Conservation (phyloP, 2,113 vertebrate genomes). For the Nothobranchius furzeri region DNA sequence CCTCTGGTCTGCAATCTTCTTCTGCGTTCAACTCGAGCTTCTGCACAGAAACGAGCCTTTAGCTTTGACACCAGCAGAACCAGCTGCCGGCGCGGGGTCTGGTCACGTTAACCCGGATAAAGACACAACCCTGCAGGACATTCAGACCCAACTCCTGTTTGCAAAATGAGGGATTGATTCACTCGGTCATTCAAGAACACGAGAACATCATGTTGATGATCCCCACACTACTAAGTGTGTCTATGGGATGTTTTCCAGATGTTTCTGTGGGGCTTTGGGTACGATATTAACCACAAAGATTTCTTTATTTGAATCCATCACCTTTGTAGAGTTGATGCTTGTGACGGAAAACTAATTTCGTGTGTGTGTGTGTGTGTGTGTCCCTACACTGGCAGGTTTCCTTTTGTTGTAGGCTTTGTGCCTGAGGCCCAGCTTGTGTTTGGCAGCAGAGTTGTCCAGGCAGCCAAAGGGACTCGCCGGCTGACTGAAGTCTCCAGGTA, state of each 20-base stretch:
- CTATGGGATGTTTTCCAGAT: neutral
- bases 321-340: too few species aligned
- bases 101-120: too few species aligned
- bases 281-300: neutral
- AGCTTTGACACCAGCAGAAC: too few species aligned
- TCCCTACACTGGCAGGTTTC: constrained; percentile 70
- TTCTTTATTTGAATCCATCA: too few species aligned
- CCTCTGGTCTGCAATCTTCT: constrained; percentile 42
- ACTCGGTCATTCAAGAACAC: too few species aligned
- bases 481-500: constrained; percentile 78
- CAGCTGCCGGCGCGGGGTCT: too few species aligned
- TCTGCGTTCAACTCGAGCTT: constrained; percentile 42
- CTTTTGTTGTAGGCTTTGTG: constrained; percentile 79
- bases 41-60: constrained; percentile 42
- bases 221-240: too few species aligned
- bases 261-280: neutral
- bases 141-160: too few species aligned
- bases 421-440: constrained; percentile 86
- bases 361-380: constrained; percentile 34
- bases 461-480: constrained; percentile 79
- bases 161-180: too few species aligned
- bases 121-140: too few species aligned
- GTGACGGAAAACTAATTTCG: too few species aligned
- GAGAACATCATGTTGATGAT: too few species aligned
- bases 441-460: constrained; percentile 87